These are phyloP conservation scores for Noctuana brunneofusca DNA, from an alignment of 2,888 invertebrate species.

Conservation along the genomic window DNA sequence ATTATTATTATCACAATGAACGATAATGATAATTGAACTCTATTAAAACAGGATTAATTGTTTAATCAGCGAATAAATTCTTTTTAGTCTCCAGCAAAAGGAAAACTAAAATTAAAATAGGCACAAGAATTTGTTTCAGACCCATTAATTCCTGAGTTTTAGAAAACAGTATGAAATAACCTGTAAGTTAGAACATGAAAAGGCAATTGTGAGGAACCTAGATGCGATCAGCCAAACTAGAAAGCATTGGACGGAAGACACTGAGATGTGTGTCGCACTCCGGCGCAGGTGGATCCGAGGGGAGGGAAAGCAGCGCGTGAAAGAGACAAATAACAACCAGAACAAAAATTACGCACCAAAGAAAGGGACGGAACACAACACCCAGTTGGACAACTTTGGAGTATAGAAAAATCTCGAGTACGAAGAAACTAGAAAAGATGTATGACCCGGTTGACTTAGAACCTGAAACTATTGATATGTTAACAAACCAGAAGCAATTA, in stretches of 20 bases:
- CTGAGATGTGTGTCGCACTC: conserved; percentile 74
- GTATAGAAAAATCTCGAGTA: conserved; percentile 66
- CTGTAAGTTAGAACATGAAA: not conserved
- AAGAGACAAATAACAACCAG: conserved; percentile 58
- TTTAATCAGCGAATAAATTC: too few relatives aligned
- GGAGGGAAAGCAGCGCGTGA: conserved; percentile 55
- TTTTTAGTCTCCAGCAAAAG: too few relatives aligned
- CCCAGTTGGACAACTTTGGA: conserved; percentile 64
- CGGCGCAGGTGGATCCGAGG: conserved; percentile 67
- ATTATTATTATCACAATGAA: conserved; percentile 5
- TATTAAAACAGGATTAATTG: too few relatives aligned
- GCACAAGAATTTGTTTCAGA: not conserved
- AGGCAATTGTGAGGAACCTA: conserved; percentile 46
- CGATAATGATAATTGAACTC: not conserved
- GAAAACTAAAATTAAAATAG: not conserved
- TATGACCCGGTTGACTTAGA: conserved; percentile 58
- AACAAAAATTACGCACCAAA: conserved; percentile 57
- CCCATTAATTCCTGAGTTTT: not conserved
- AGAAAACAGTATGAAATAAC: not conserved
- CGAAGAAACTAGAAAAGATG: conserved; percentile 67
- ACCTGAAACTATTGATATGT: conserved; percentile 47
- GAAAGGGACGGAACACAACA: conserved; percentile 64
- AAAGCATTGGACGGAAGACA: conserved; percentile 77
- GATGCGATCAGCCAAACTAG: conserved; percentile 77
- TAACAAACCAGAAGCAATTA: not conserved